Percentiles rank a stretch among this genome's conserved stretches.
Evolutionary conservation across 1,140 invertebrate species (phyloP).

Genomic region (Limonius californicus): DNA sequence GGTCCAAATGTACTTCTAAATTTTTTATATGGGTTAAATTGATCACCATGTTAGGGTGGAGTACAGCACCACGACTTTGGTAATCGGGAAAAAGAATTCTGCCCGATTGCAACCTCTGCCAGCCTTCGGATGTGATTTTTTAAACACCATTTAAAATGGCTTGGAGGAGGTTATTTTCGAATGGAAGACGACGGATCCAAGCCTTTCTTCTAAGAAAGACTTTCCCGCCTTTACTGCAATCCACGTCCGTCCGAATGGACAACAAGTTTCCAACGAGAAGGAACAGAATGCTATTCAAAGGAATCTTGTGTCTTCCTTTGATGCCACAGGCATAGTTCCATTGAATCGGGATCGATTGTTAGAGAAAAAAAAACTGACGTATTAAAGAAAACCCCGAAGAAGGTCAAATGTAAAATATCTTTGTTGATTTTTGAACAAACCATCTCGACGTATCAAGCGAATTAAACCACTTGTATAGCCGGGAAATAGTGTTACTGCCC

Average conservation of each 20-base stretch:
- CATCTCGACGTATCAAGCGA: not conserved
- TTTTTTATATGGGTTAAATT: too few species aligned
- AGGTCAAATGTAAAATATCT: constrained; percentile 4
- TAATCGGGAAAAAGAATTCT: not conserved
- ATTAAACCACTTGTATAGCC: not conserved
- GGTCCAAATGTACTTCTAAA: too few species aligned
- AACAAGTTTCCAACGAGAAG: not conserved
- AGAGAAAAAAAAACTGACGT: not conserved
- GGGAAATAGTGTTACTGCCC: not conserved
- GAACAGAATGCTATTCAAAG: not conserved
- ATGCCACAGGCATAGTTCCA: not conserved
- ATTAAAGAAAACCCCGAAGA: constrained; percentile 14
- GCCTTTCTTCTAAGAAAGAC: not conserved
- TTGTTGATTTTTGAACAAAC: constrained; percentile 1
- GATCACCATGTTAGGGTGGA: too few species aligned
- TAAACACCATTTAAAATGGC: not conserved
- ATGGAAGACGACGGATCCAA: not conserved
- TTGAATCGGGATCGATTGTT: not conserved
- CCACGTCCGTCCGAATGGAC: not conserved
- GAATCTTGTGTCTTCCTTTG: not conserved
- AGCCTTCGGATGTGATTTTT: not conserved
- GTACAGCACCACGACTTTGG: too few species aligned
- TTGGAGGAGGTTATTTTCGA: not conserved
- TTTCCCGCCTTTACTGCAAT: not conserved
- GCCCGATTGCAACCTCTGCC: not conserved